Percentiles rank a stretch among this genome's conserved stretches.
These are phyloP conservation scores for Synergus laeviventris DNA, from an alignment of 2,888 invertebrate genomes.

Conservation along the genomic window DNA sequence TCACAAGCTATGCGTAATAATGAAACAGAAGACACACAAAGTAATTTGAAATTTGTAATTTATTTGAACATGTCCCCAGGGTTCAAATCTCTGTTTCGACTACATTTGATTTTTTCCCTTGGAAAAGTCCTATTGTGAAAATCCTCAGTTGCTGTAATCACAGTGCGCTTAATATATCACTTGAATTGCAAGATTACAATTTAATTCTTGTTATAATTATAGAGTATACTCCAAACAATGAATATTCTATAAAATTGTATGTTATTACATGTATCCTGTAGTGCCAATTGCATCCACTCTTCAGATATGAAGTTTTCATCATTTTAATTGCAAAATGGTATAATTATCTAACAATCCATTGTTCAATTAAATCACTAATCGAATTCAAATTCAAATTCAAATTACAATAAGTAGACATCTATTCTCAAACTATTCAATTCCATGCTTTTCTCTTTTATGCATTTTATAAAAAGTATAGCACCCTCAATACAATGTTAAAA, in stretches of 20 bases:
- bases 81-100: conserved; percentile 21
- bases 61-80: background rate
- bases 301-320: too few species aligned
- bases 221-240: background rate
- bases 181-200: background rate
- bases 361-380: too few species aligned
- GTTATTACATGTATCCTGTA: too few species aligned
- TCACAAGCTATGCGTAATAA: background rate
- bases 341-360: too few species aligned
- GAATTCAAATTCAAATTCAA: too few species aligned
- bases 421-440: too few species aligned
- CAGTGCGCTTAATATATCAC: background rate
- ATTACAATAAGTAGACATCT: too few species aligned
- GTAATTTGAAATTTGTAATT: background rate
- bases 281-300: too few species aligned
- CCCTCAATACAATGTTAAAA: background rate
- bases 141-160: conserved; percentile 4
- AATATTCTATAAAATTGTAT: too few species aligned
- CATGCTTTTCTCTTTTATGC: too few species aligned
- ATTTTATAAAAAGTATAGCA: too few species aligned
- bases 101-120: conserved; percentile 16
- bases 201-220: conserved; percentile 17
- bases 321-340: too few species aligned
- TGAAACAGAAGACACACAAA: background rate
- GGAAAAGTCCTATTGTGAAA: background rate